Percentiles rank a stretch among this genome's conserved stretches.
phyloP scores from a whole-genome alignment of 2,797 vertebrate species.

The Helarctos malayanus region DNA sequence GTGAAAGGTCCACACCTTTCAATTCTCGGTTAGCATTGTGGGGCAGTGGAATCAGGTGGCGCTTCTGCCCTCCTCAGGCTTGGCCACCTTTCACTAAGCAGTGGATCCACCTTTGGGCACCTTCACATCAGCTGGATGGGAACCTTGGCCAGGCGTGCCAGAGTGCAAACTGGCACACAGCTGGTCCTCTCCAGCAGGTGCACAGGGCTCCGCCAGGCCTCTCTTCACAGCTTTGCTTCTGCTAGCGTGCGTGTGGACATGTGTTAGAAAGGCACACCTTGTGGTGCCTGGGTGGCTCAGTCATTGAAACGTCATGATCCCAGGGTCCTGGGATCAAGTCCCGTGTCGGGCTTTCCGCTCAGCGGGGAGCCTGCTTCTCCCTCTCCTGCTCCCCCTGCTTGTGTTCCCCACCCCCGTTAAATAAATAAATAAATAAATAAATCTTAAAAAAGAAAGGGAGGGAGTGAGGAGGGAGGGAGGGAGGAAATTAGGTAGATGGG shows the following conservation, averaged over 20 bases:
- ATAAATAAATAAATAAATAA: neutral
- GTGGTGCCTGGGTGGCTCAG: neutral
- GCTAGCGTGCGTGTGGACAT: too few species aligned
- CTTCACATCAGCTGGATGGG: neutral
- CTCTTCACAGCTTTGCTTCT: neutral
- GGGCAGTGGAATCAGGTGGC: neutral
- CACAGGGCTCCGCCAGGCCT: neutral
- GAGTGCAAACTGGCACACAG: neutral
- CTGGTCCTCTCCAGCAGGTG: neutral
- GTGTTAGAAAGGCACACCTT: neutral
- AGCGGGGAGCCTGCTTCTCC: neutral
- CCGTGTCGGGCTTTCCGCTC: neutral
- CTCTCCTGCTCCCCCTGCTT: neutral
- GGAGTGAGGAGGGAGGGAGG: too few species aligned
- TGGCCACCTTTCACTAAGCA: neutral
- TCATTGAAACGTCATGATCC: neutral
- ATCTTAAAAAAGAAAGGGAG: neutral
- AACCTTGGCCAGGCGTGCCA: neutral
- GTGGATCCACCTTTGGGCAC: neutral
- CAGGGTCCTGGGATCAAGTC: neutral
- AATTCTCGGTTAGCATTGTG: neutral
- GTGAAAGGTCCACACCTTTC: neutral
- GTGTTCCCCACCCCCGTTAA: neutral
- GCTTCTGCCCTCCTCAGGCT: neutral
- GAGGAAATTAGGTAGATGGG: neutral